Evolutionary conservation across 1,140 invertebrate genomes (phyloP).

Genomic region (Nylanderia fulva): DNA sequence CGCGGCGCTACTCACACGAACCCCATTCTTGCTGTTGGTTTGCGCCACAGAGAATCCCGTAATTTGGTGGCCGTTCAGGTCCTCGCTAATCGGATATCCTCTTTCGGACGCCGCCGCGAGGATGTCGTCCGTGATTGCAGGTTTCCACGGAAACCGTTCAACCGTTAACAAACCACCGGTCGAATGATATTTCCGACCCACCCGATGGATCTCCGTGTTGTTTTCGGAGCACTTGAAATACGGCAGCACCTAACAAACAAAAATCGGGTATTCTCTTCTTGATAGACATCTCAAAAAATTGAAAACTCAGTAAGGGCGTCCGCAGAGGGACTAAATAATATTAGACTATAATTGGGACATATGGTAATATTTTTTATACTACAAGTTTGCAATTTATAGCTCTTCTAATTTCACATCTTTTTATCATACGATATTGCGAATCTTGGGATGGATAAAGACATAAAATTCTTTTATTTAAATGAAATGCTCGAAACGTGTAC

Average conservation of each 20-base stretch:
- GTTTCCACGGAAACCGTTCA: slow-evolving; percentile 85
- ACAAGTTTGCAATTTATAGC: neutral
- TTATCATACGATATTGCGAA: neutral
- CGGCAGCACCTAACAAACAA: slow-evolving; percentile 84
- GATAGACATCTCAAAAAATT: neutral
- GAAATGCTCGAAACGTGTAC: neutral
- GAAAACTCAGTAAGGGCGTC: neutral
- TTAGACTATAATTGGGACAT: neutral
- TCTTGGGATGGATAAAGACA: too few relatives aligned
- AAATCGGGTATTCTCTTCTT: neutral
- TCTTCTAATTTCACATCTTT: neutral
- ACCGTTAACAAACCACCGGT: slow-evolving; percentile 83
- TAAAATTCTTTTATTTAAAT: too few relatives aligned
- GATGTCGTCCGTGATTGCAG: slow-evolving; percentile 85
- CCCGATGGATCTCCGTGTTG: slow-evolving; percentile 83
- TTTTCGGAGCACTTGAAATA: slow-evolving; percentile 87
- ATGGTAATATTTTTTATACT: neutral
- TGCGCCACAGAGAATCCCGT: slow-evolving; percentile 86
- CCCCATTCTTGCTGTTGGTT: slow-evolving; percentile 87
- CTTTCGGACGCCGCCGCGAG: slow-evolving; percentile 86
- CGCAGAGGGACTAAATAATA: too few relatives aligned
- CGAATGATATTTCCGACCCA: slow-evolving; percentile 80
- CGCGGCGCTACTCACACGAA: slow-evolving; percentile 89
- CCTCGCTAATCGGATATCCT: slow-evolving; percentile 86
- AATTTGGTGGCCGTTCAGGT: slow-evolving; percentile 86